Percentiles rank a stretch among this genome's conserved stretches.
Conservation (phyloP, 2,888 invertebrate genomes). For the Euzetes globulus region DNA sequence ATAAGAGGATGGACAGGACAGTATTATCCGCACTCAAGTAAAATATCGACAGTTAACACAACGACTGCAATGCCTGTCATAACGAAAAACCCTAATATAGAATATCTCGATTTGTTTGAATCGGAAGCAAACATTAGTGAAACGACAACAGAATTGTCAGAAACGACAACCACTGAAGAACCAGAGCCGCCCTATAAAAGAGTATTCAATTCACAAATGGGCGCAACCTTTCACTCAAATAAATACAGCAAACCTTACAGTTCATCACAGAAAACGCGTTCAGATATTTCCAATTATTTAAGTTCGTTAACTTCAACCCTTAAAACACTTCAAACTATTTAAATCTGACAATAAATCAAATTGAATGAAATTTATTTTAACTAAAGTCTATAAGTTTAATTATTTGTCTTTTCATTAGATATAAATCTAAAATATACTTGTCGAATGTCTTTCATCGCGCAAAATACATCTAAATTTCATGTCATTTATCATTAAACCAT, state of each 20-base stretch:
- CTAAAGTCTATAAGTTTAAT: too few relatives aligned
- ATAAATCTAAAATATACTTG: too few relatives aligned
- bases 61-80: neutral
- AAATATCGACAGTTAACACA: neutral
- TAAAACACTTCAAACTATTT: neutral
- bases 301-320: neutral
- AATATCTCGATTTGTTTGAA: slow-evolving; percentile 2
- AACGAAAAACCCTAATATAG: neutral
- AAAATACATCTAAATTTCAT: too few relatives aligned
- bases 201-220: neutral
- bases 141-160: neutral
- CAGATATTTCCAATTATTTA: slow-evolving; percentile 4
- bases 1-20: slow-evolving; percentile 9
- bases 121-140: neutral
- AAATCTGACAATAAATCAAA: neutral
- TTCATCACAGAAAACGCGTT: neutral
- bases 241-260: neutral
- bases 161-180: neutral
- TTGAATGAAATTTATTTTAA: neutral
- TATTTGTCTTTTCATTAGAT: neutral
- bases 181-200: neutral
- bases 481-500: too few relatives aligned
- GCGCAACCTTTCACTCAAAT: neutral
- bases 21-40: neutral
- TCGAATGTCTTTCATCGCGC: too few relatives aligned